phyloP scores from a whole-genome alignment of 2,113 vertebrate genomes.

The Salvelinus alpinus region DNA sequence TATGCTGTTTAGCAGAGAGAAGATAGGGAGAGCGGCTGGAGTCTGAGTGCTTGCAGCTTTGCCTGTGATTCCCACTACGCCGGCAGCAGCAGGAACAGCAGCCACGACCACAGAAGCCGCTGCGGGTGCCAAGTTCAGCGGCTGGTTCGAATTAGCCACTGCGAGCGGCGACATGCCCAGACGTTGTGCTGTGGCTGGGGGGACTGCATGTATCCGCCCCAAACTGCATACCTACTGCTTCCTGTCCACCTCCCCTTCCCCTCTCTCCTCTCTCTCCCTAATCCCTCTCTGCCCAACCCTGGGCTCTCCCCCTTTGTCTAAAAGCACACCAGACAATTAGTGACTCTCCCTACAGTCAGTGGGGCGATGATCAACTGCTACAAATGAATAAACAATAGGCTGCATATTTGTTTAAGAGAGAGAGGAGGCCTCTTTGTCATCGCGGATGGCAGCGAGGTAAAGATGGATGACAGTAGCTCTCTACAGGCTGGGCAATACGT shows the following conservation, averaged over 20 bases:
- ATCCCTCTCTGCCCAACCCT: not conserved
- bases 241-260: conserved; percentile 49
- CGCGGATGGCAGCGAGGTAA: conserved; percentile 50
- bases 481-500: conserved; percentile 34
- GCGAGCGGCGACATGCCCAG: conserved; percentile 73
- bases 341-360: conserved; percentile 45
- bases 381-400: conserved; percentile 54
- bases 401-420: conserved; percentile 59
- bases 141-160: conserved; percentile 77
- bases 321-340: conserved; percentile 48
- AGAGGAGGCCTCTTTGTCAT: conserved; percentile 47
- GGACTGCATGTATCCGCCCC: conserved; percentile 45
- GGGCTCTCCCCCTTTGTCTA: conserved; percentile 37
- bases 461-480: conserved; percentile 59
- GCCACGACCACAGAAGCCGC: conserved; percentile 69
- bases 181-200: conserved; percentile 61
- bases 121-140: conserved; percentile 68
- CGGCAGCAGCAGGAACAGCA: conserved; percentile 63
- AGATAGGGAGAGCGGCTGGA: conserved; percentile 1
- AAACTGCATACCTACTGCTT: conserved; percentile 62
- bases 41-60: conserved; percentile 43
- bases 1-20: not conserved
- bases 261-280: conserved; percentile 33
- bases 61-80: conserved; percentile 52
- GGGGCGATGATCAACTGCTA: conserved; percentile 66